Evolutionary conservation across 2,113 vertebrate genomes (phyloP), one percentile per base, ranked within the genome.

Genomic region (Solea solea): DNA sequence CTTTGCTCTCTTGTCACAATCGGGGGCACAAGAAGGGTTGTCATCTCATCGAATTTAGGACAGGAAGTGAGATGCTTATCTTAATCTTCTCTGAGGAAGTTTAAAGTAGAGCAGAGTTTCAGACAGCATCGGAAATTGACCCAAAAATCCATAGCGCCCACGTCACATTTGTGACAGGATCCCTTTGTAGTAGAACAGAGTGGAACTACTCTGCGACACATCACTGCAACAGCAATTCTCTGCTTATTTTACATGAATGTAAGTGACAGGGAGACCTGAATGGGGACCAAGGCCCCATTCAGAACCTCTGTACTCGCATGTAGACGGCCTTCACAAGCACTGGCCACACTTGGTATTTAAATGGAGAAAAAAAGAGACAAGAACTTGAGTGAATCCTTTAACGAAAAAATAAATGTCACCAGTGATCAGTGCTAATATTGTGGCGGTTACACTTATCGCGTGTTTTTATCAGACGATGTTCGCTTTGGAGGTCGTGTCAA

Each of bases 41-140:
- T 86, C 82, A 76, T 81, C 53, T 87, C 72, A 83, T 65, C 77
- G 86, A 78, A 85, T 87, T 80, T 82, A 50, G 82, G 83, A 83
- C 81, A 89, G 75, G 69, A 72, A 80, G 34, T 48, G 71, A 83
- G 85, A 89, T 87, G 64, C 80, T 89, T 85, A 90, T 90, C 88
- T 84, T 84, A 84, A 89, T 88, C 86, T 72, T 71, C 80, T 82
- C 74, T 7, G 8, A 83, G 85, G 81, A 86, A 82, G 71, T 84
- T 87, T 82, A 86, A 86, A 84, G 83, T 74, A 55, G 72, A 81
- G 76, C 72, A 74, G 65, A 65, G 73, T 77, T 81, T 85, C 75
- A 42, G 49, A 44, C 76, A 75, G 82, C 78, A 70, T 80, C 81
- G 87, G 79, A 90, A 89, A 89, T 61, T 82, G 85, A 88, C 80